phyloP scores from a whole-genome alignment of 1,140 invertebrate genomes.

The Penaeus japonicus region DNA sequence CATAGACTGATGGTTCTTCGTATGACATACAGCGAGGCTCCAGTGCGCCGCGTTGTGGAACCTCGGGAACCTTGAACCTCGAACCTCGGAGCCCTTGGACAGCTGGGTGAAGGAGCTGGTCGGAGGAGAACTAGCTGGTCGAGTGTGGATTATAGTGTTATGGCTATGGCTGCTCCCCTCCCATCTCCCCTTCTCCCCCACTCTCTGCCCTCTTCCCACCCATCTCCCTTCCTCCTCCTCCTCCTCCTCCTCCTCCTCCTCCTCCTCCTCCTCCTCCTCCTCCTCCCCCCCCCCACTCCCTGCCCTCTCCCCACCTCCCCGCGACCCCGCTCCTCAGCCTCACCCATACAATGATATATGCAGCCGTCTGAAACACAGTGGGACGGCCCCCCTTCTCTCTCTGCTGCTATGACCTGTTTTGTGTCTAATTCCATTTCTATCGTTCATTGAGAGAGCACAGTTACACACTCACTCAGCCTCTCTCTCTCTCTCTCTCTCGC shows the following conservation, averaged over 20 bases:
- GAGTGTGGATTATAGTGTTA: too few species aligned
- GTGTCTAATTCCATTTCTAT: slow-evolving; percentile 47
- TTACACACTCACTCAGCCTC: not conserved
- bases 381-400: slow-evolving; percentile 1
- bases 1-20: slow-evolving; percentile 30
- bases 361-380: slow-evolving; percentile 49
- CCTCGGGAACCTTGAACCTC: not conserved
- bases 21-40: slow-evolving; percentile 25
- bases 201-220: too few species aligned
- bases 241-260: too few species aligned
- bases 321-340: not conserved
- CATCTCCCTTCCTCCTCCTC: slow-evolving; percentile 18
- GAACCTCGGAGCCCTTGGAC: not conserved
- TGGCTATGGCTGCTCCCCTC: not conserved
- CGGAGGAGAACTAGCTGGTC: too few species aligned
- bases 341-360: slow-evolving; percentile 52
- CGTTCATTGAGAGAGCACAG: slow-evolving; percentile 32
- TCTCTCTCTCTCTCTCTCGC: not conserved
- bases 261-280: not conserved
- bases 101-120: not conserved
- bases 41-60: not conserved
- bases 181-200: not conserved
- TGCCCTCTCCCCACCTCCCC: too few species aligned
- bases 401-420: slow-evolving; percentile 44
- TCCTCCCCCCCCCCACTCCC: not conserved